Evolutionary conservation across 2,113 vertebrate species (phyloP).

Genomic region (Syrmaticus mikado): DNA sequence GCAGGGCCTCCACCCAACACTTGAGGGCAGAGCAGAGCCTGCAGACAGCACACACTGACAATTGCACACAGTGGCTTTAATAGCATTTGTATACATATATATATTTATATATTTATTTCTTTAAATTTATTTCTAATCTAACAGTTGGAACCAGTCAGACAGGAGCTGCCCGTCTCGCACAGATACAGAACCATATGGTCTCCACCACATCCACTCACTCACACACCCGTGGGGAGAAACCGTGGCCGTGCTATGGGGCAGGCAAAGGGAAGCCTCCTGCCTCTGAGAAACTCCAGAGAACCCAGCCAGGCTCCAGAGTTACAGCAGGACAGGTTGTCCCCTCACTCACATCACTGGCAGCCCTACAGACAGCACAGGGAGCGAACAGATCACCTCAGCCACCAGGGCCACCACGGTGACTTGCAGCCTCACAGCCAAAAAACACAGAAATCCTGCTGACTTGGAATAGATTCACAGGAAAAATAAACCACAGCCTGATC

Average conservation of each 20-base stretch:
- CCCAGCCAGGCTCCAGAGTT: background rate
- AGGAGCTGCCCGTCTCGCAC: background rate
- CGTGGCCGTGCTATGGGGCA: accelerated
- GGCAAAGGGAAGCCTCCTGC: background rate
- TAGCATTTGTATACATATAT: background rate
- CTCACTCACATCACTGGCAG: background rate
- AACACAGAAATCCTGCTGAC: background rate
- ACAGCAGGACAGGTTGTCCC: background rate
- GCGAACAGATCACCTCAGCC: background rate
- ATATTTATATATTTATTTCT: background rate
- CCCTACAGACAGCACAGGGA: background rate
- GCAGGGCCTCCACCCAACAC: background rate
- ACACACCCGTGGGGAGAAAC: accelerated
- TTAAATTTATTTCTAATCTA: slow-evolving; percentile 64
- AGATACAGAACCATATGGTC: background rate
- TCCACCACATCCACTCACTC: accelerated
- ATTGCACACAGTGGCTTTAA: background rate
- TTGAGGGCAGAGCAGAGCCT: background rate
- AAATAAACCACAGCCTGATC: background rate
- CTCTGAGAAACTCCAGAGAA: background rate
- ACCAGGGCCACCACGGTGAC: accelerated
- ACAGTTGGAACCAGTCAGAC: slow-evolving; percentile 32
- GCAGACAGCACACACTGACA: background rate
- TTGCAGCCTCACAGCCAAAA: accelerated
- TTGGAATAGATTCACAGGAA: background rate